phyloP scores from a whole-genome alignment of 2,797 vertebrate species.

The Phrynocephalus guinanensis region DNA sequence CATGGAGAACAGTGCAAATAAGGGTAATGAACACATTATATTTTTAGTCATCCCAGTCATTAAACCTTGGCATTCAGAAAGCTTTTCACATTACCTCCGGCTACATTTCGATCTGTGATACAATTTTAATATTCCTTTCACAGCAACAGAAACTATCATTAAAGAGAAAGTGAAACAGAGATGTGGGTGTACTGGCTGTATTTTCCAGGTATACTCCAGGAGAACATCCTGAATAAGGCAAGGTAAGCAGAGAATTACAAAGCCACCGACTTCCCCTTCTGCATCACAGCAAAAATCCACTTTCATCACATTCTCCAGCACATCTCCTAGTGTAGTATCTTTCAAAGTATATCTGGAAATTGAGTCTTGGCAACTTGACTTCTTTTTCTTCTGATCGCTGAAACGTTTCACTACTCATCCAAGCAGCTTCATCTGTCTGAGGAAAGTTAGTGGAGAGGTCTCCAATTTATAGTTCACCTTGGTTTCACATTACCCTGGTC shows the following conservation, averaged over 20 bases:
- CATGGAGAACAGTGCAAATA: conserved; percentile 45
- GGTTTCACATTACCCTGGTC: too few species aligned
- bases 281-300: not conserved
- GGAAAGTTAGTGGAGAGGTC: too few species aligned
- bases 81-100: not conserved
- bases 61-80: conserved; percentile 41
- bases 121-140: not conserved
- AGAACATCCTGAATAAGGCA: conserved; percentile 25
- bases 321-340: not conserved
- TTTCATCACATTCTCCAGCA: conserved; percentile 22
- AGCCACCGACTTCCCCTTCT: not conserved
- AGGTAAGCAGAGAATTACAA: conserved; percentile 2
- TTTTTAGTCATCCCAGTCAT: conserved; percentile 68
- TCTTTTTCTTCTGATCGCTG: too few species aligned
- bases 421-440: too few species aligned
- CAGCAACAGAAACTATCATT: not conserved
- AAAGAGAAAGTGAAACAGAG: not conserved
- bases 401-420: too few species aligned
- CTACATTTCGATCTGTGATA: not conserved
- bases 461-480: too few species aligned
- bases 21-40: conserved; percentile 68
- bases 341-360: conserved; percentile 17
- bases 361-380: too few species aligned
- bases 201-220: conserved; percentile 27
- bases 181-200: not conserved